Percentiles rank a stretch among this genome's conserved stretches.
These are phyloP conservation scores for Epinephelus fuscoguttatus DNA, from an alignment of 2,113 vertebrate genomes.

Conservation along the genomic window DNA sequence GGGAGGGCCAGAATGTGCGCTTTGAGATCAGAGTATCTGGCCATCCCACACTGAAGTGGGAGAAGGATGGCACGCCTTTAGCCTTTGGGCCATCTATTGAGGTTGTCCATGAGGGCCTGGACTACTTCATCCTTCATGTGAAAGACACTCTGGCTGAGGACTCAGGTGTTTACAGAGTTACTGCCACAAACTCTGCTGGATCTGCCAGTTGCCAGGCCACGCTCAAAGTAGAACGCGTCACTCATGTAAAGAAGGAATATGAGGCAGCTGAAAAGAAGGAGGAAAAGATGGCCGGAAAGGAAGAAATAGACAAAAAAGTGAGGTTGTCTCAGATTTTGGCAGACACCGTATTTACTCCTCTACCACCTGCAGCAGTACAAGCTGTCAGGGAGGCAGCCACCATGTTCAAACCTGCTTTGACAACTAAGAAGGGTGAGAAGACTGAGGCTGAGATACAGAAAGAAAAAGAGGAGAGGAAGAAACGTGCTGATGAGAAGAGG, in stretches of 20 bases:
- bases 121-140: constrained; percentile 96
- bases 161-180: constrained; percentile 95
- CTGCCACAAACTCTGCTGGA: constrained; percentile 96
- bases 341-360: constrained; percentile 87
- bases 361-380: constrained; percentile 91
- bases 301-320: constrained; percentile 93
- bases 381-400: constrained; percentile 94
- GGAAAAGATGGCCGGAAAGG: constrained; percentile 83
- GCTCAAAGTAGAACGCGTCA: constrained; percentile 91
- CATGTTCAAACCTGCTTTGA: constrained; percentile 94
- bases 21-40: constrained; percentile 98
- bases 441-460: constrained; percentile 90
- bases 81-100: constrained; percentile 94
- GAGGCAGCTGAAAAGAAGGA: constrained; percentile 87
- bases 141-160: constrained; percentile 95
- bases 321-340: constrained; percentile 94
- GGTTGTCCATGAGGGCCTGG: constrained; percentile 95
- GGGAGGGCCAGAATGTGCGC: constrained; percentile 92
- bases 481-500: constrained; percentile 89
- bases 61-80: constrained; percentile 94
- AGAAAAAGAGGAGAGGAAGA: constrained; percentile 90
- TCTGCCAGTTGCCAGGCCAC: constrained; percentile 96
- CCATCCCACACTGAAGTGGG: constrained; percentile 92
- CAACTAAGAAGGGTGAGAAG: constrained; percentile 91
- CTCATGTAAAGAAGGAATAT: constrained; percentile 93